A percentile compares a stretch with the other conserved stretches of the same genome.
Evolutionary conservation across 2,888 invertebrate species (phyloP).

Genomic region (Drosophila demipolita): DNA sequence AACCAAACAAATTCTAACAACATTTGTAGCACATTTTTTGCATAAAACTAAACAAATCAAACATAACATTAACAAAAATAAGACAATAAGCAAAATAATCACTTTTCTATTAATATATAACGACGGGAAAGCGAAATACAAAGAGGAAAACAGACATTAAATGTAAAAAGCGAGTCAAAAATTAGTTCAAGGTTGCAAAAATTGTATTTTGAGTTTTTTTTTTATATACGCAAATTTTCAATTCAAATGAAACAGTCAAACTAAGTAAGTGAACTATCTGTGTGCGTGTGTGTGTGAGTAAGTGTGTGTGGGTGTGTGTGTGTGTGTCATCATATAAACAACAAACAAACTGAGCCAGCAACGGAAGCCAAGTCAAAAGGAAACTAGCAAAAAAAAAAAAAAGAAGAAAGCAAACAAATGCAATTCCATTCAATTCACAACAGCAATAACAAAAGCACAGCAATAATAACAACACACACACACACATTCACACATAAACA

Average conservation of each 20-base stretch:
- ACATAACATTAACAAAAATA: conserved; percentile 16
- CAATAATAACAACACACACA: conserved; percentile 23
- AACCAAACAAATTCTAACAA: conserved; percentile 32
- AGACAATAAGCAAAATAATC: conserved; percentile 38
- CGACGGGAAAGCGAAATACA: background rate
- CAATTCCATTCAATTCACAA: conserved; percentile 41
- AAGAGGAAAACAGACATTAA: conserved; percentile 9
- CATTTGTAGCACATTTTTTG: conserved; percentile 63
- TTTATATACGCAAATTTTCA: conserved; percentile 24
- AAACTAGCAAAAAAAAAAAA: conserved; percentile 35
- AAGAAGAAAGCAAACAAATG: conserved; percentile 39
- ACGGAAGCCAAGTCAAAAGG: conserved; percentile 22
- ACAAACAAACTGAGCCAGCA: conserved; percentile 27
- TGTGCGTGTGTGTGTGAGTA: conserved; percentile 14
- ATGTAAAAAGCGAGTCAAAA: conserved; percentile 23
- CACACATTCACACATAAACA: conserved; percentile 8
- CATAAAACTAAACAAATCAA: conserved; percentile 31
- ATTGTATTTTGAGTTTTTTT: conserved; percentile 52
- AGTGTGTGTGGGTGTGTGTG: background rate
- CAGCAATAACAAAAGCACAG: conserved; percentile 36
- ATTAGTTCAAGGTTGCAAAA: conserved; percentile 66
- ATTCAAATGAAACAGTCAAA: conserved; percentile 38
- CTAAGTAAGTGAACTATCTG: conserved; percentile 44
- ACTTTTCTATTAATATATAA: conserved; percentile 45
- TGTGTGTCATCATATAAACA: conserved; percentile 37